phyloP scores from a whole-genome alignment of 1,140 invertebrate species.

The Drosophila watanabei region DNA sequence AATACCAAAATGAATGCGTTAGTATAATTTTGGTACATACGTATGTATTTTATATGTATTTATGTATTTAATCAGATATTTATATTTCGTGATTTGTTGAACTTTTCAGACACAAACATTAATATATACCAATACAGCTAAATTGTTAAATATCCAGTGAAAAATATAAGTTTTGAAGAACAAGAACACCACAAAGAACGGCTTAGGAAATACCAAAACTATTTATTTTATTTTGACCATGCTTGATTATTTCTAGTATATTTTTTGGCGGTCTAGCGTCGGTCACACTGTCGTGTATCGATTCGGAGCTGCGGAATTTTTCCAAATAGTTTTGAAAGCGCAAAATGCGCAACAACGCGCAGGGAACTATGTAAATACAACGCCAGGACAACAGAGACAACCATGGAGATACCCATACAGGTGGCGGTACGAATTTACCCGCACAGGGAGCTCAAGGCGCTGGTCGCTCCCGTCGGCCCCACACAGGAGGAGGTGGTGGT shows the following conservation, averaged over 20 bases:
- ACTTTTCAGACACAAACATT: too few species aligned
- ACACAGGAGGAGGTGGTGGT: background rate
- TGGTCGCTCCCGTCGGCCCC: background rate
- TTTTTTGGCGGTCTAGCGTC: background rate
- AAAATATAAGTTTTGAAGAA: too few species aligned
- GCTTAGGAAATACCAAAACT: background rate
- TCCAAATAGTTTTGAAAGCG: constrained; percentile 28
- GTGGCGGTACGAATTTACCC: constrained; percentile 87
- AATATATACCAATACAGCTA: too few species aligned
- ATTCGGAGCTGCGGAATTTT: constrained; percentile 38
- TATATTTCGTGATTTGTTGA: too few species aligned
- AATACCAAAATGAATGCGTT: background rate
- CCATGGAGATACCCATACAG: constrained; percentile 88
- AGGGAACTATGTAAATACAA: constrained; percentile 42
- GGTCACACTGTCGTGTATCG: constrained; percentile 45
- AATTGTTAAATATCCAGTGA: too few species aligned
- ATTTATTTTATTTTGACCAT: too few species aligned
- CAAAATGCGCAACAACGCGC: constrained; percentile 49
- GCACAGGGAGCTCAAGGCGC: constrained; percentile 77
- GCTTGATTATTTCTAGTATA: constrained; percentile 5
- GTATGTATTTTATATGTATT: too few species aligned
- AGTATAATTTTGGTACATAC: background rate
- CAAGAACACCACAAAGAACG: background rate
- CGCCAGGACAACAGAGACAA: constrained; percentile 21
- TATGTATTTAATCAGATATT: too few species aligned